phyloP scores from a whole-genome alignment of 2,888 invertebrate genomes.

The Noctua comes region DNA sequence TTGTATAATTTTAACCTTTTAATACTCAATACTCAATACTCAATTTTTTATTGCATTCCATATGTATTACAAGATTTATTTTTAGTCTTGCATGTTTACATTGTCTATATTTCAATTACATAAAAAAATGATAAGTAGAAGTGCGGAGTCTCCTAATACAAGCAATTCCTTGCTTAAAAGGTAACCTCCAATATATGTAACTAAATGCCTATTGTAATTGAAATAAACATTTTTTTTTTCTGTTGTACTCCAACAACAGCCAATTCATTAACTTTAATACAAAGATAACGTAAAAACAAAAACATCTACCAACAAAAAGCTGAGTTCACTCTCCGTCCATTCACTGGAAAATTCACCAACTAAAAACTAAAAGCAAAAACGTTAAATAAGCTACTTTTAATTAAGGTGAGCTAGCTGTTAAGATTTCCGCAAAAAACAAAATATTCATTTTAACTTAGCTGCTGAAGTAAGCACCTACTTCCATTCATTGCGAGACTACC shows the following conservation, averaged over 20 bases:
- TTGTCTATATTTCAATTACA: no score
- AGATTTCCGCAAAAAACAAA: slow-evolving; percentile 59
- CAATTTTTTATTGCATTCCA: no score
- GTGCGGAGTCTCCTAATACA: no score
- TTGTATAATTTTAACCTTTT: no score
- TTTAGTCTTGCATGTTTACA: no score
- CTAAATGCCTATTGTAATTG: no score
- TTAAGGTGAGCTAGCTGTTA: slow-evolving; percentile 45
- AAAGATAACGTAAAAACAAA: slow-evolving; percentile 8
- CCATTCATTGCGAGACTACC: slow-evolving; percentile 74
- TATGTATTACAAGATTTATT: no score
- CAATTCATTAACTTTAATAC: not conserved
- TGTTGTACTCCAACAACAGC: not conserved
- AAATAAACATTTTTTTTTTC: no score
- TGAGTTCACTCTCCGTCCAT: not conserved
- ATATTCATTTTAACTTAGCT: slow-evolving; percentile 67
- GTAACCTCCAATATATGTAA: no score
- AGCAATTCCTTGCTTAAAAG: no score
- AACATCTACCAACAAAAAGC: not conserved
- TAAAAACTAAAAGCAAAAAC: slow-evolving; percentile 30
- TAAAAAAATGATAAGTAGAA: no score
- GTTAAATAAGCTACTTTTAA: slow-evolving; percentile 48
- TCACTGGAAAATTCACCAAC: slow-evolving; percentile 9
- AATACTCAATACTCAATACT: no score
- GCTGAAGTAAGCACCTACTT: slow-evolving; percentile 68